A percentile compares a stretch with the other conserved stretches of the same genome.
Conservation (phyloP, 2,888 invertebrate genomes). For the Drosophila nigricruria region DNA sequence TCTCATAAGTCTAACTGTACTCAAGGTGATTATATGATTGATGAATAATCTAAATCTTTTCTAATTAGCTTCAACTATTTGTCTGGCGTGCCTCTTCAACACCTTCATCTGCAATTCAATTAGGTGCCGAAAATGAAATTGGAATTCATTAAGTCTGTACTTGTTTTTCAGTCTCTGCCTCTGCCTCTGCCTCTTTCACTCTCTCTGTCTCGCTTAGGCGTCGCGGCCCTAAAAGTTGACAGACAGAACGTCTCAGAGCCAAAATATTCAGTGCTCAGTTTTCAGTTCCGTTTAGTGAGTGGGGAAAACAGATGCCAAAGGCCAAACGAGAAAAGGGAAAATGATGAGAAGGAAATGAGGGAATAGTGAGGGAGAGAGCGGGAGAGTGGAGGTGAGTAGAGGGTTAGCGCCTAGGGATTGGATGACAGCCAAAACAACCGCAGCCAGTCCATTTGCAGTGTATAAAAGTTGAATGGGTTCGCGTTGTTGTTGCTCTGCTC, state of each 20-base stretch:
- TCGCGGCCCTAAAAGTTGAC: constrained; percentile 1
- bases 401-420: constrained; percentile 12
- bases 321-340: constrained; percentile 3
- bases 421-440: constrained; percentile 35
- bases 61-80: constrained; percentile 8
- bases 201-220: neutral
- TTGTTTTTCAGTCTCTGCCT: neutral
- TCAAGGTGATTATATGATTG: neutral
- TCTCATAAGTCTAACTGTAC: neutral
- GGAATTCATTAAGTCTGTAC: constrained; percentile 11
- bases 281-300: constrained; percentile 3
- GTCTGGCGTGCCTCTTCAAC: constrained; percentile 1
- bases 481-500: neutral
- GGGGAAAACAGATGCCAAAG: constrained; percentile 1
- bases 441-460: constrained; percentile 47
- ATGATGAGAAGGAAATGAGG: neutral
- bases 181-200: neutral
- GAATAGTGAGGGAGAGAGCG: neutral
- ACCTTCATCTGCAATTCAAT: constrained; percentile 13
- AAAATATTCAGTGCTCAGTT: neutral
- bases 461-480: constrained; percentile 52
- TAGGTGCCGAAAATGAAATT: constrained; percentile 6
- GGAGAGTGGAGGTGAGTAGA: neutral
- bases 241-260: constrained; percentile 11
- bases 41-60: neutral